Conservation (phyloP, 1,140 invertebrate genomes). For the Meloidogyne exigua region DNA sequence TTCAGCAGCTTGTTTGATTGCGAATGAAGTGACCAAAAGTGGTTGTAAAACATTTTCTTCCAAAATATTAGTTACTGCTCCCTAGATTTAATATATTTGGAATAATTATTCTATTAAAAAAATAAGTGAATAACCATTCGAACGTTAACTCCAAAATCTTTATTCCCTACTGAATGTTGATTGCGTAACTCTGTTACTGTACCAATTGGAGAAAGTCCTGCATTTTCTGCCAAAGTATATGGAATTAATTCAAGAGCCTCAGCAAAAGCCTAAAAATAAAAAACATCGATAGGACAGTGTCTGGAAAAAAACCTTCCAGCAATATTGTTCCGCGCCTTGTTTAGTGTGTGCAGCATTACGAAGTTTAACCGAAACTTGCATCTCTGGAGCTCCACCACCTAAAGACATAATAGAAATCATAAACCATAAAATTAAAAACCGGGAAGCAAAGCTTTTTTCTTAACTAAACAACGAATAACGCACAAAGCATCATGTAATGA, state of each 20-base stretch:
- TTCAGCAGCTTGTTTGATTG: constrained; percentile 90
- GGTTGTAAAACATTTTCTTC: constrained; percentile 98
- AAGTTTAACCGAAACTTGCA: constrained; percentile 83
- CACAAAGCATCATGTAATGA: constrained; percentile 97
- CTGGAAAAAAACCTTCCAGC: constrained; percentile 66
- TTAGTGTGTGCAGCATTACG: constrained; percentile 79
- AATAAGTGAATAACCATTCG: constrained; percentile 67
- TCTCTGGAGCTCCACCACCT: constrained; percentile 92
- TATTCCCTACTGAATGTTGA: constrained; percentile 91
- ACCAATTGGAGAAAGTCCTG: constrained; percentile 92
- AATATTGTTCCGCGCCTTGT: constrained; percentile 88
- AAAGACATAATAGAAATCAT: constrained; percentile 64
- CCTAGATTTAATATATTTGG: constrained; percentile 65
- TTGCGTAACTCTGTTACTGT: constrained; percentile 95
- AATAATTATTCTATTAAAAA: neutral
- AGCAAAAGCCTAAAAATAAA: constrained; percentile 77
- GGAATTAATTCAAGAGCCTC: constrained; percentile 95
- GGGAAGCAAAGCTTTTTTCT: constrained; percentile 70
- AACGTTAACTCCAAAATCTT: constrained; percentile 93
- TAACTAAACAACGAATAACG: constrained; percentile 92
- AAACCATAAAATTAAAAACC: constrained; percentile 28
- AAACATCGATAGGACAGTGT: constrained; percentile 10
- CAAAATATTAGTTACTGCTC: constrained; percentile 89
- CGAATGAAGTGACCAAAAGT: constrained; percentile 86
- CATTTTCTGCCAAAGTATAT: constrained; percentile 96